Evolutionary conservation across 2,797 vertebrate genomes (phyloP).

Genomic region (Acanthis flammea): DNA sequence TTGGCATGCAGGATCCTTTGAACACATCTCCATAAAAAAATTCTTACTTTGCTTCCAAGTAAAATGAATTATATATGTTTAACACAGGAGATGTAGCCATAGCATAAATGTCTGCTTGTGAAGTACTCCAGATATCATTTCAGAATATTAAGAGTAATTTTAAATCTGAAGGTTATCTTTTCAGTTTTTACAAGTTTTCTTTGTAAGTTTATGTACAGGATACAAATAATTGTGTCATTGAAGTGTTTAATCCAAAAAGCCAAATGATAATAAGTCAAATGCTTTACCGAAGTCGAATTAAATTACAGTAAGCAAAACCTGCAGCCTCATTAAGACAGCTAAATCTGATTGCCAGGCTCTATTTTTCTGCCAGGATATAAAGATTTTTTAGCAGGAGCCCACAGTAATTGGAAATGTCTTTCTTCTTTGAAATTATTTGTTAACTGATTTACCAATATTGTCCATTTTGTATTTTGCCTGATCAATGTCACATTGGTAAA

Average conservation of each 20-base stretch:
- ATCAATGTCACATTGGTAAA: neutral
- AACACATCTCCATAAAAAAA: neutral
- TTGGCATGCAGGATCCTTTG: slow-evolving; percentile 10
- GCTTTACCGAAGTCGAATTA: neutral
- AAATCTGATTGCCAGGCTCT: neutral
- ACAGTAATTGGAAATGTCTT: neutral
- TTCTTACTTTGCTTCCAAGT: neutral
- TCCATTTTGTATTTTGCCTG: neutral
- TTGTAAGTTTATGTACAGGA: neutral
- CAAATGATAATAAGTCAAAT: neutral
- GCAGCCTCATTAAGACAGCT: neutral
- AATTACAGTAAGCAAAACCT: neutral
- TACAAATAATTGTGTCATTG: neutral
- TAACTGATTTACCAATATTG: neutral
- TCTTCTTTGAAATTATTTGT: neutral
- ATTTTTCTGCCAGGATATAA: neutral
- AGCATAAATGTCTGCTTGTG: neutral
- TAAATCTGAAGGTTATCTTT: neutral
- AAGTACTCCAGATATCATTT: neutral
- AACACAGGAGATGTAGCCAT: neutral
- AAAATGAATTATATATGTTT: slow-evolving; percentile 24
- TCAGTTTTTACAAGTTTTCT: neutral
- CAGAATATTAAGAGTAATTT: neutral
- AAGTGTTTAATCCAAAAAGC: neutral
- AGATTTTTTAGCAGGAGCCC: neutral